Conservation (phyloP, 1,140 invertebrate species). For the Streblospio benedicti region DNA sequence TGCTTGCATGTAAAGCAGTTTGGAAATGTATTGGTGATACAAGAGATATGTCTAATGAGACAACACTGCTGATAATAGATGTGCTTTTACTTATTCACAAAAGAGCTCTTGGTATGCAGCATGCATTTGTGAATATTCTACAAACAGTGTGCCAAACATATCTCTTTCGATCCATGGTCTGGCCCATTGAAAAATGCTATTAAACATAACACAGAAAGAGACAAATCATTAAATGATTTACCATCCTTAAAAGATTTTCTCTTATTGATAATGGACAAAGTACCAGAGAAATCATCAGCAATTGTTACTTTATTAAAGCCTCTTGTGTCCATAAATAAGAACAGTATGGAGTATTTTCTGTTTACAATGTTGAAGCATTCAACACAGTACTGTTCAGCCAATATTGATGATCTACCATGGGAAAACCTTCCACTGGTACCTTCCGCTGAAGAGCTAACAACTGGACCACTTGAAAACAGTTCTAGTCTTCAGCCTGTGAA, state of each 20-base stretch:
- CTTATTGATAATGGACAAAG: neutral
- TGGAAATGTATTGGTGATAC: neutral
- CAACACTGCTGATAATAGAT: neutral
- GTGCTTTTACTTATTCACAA: neutral
- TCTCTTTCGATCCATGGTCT: neutral
- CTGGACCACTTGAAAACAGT: neutral
- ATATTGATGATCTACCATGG: neutral
- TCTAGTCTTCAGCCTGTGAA: neutral
- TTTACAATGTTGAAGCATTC: neutral
- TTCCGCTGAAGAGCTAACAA: neutral
- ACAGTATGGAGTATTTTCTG: neutral
- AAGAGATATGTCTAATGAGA: neutral
- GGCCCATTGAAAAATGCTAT: neutral
- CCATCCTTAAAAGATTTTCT: neutral
- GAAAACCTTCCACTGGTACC: slow-evolving; percentile 5
- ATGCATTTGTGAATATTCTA: neutral
- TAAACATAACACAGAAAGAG: neutral
- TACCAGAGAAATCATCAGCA: neutral
- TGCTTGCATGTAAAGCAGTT: neutral
- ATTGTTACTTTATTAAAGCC: neutral
- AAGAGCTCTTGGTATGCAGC: neutral
- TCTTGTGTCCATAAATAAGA: neutral
- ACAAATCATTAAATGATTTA: neutral
- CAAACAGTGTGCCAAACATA: neutral
- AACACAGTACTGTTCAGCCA: neutral